These are phyloP conservation scores for Cepaea hortensis DNA, from an alignment of 2,888 invertebrate species.

Conservation along the genomic window DNA sequence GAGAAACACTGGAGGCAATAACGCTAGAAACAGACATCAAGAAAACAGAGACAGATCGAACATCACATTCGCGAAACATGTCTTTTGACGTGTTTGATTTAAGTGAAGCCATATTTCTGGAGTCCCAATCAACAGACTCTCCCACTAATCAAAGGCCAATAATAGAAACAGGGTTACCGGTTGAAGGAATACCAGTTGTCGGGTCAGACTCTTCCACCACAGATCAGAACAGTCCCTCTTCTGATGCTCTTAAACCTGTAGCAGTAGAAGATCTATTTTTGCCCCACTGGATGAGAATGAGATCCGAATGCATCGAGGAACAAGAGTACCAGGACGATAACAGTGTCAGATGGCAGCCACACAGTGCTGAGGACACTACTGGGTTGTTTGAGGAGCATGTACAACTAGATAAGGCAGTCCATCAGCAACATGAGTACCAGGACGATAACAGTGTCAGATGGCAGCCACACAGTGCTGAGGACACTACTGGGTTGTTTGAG, in stretches of 20 bases:
- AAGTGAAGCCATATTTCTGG: slow-evolving; percentile 32
- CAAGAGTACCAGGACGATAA: not conserved
- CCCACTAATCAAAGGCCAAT: not conserved
- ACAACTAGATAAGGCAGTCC: too few species aligned
- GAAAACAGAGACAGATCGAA: not conserved
- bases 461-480: not conserved
- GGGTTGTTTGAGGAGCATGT: not conserved
- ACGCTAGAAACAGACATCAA: not conserved
- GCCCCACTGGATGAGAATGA: slow-evolving; percentile 30
- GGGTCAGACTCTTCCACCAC: not conserved
- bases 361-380: not conserved
- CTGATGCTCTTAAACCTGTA: not conserved
- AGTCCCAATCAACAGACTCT: not conserved
- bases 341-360: not conserved
- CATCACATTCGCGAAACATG: not conserved
- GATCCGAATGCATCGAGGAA: not conserved
- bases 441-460: not conserved
- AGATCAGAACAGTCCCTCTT: not conserved
- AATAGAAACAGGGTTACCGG: not conserved
- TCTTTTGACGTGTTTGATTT: slow-evolving; percentile 31
- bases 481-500: not conserved
- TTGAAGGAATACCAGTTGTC: not conserved
- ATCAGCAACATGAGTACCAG: not conserved
- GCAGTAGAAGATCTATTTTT: slow-evolving; percentile 31
- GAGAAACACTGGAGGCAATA: not conserved